A percentile compares a stretch with the other conserved stretches of the same genome.
Conservation (phyloP, 2,888 invertebrate species). For the Chesias legatella region DNA sequence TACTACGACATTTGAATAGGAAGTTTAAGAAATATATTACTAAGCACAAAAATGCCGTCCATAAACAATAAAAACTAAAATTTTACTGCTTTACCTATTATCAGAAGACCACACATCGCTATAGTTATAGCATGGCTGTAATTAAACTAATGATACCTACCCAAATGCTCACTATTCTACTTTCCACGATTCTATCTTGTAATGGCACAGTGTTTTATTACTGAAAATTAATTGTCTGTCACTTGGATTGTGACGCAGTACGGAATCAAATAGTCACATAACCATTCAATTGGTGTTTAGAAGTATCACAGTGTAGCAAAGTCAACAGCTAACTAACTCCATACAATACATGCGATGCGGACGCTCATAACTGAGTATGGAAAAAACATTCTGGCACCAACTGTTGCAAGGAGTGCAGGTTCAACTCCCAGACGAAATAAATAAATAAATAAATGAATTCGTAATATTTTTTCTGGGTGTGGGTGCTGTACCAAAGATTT, state of each 20-base stretch:
- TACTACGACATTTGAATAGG: slow-evolving; percentile 12
- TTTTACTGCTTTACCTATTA: slow-evolving; percentile 27
- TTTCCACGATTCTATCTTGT: slow-evolving; percentile 33
- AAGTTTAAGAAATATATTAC: slow-evolving; percentile 23
- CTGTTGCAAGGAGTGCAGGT: too few species aligned
- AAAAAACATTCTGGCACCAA: too few species aligned
- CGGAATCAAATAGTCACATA: slow-evolving; percentile 59
- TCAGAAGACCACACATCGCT: slow-evolving; percentile 33
- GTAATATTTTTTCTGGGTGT: too few species aligned
- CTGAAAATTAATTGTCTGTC: slow-evolving; percentile 53
- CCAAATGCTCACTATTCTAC: slow-evolving; percentile 19
- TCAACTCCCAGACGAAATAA: too few species aligned
- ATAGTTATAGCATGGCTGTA: slow-evolving; percentile 34
- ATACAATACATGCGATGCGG: too few species aligned
- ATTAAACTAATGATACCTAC: slow-evolving; percentile 41
- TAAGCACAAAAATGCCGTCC: slow-evolving; percentile 17
- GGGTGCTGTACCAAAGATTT: too few species aligned
- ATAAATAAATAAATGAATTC: too few species aligned
- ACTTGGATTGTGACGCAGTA: slow-evolving; percentile 47
- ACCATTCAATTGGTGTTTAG: slow-evolving; percentile 68
- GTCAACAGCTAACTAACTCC: neutral
- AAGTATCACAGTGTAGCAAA: slow-evolving; percentile 14
- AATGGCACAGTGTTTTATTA: slow-evolving; percentile 35
- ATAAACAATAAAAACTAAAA: slow-evolving; percentile 28
- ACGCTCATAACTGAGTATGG: too few species aligned